Conservation (phyloP, 2,113 vertebrate genomes). For the Lycaon pictus region DNA sequence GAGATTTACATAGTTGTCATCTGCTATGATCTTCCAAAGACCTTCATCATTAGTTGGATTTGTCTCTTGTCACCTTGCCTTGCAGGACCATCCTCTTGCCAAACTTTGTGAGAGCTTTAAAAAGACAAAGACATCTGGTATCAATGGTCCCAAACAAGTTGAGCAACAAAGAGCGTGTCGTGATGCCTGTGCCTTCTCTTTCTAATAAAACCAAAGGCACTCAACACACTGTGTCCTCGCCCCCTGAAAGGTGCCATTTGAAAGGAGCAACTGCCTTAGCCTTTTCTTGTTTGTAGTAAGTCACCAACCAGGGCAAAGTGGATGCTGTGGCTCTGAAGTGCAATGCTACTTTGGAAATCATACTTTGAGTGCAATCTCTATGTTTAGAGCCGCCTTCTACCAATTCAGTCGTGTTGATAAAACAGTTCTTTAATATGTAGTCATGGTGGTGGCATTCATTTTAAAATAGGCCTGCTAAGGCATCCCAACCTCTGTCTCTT, state of each 20-base stretch:
- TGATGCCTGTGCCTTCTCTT: neutral
- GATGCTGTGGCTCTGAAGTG: neutral
- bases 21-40: neutral
- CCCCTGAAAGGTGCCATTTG: neutral
- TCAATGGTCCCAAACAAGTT: neutral
- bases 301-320: neutral
- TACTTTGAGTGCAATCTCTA: neutral
- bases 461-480: neutral
- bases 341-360: neutral
- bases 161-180: neutral
- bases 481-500: neutral
- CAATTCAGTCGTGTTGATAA: neutral
- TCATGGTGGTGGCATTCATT: neutral
- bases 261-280: neutral
- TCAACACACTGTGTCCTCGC: neutral
- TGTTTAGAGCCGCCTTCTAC: neutral
- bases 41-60: neutral
- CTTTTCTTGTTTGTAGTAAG: slow-evolving; percentile 15
- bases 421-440: neutral
- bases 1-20: neutral
- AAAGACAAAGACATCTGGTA: neutral
- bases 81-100: neutral
- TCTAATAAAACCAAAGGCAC: neutral
- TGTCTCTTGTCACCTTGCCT: neutral
- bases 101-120: neutral